phyloP scores from a whole-genome alignment of 2,888 invertebrate genomes.

The Eupithecia vulgata region DNA sequence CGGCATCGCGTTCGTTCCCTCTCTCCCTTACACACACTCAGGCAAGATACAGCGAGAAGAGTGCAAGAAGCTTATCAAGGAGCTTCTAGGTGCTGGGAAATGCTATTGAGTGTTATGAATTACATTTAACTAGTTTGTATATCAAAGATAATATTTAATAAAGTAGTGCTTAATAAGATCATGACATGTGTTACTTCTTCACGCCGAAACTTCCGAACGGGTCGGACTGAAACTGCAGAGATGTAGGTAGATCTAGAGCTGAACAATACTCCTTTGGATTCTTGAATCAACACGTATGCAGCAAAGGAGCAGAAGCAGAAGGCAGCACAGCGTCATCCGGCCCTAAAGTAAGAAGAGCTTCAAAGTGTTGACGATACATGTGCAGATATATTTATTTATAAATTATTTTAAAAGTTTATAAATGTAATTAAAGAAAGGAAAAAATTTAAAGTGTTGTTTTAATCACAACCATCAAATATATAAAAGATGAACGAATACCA shows the following conservation, averaged over 20 bases:
- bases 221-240: background rate
- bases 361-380: too few species aligned
- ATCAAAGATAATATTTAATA: background rate
- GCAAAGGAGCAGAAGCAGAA: too few species aligned
- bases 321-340: too few species aligned
- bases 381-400: too few species aligned
- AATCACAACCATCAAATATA: background rate
- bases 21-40: conserved; percentile 6
- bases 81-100: background rate
- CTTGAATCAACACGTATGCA: too few species aligned
- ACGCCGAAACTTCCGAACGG: background rate
- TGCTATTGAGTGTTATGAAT: background rate
- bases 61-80: conserved; percentile 3
- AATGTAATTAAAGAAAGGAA: background rate
- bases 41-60: conserved; percentile 1
- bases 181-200: background rate
- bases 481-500: background rate
- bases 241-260: too few species aligned
- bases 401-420: too few species aligned
- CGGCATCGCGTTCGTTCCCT: conserved; percentile 3
- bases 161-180: background rate
- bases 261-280: too few species aligned
- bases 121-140: background rate
- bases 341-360: too few species aligned
- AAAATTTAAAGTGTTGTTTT: background rate